phyloP scores from a whole-genome alignment of 2,888 invertebrate genomes.

The Temnothorax unifasciatus region DNA sequence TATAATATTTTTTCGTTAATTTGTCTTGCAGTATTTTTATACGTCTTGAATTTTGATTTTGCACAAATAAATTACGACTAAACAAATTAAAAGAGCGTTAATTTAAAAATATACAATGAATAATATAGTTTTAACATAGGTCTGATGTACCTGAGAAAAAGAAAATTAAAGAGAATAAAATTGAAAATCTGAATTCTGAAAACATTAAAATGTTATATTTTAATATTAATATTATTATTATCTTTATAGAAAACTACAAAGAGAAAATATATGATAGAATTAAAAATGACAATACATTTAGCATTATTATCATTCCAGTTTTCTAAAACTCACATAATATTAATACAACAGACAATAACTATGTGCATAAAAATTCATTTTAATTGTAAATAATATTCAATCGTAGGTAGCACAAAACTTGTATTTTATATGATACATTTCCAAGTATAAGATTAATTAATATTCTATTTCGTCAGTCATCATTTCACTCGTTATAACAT shows the following conservation, averaged over 20 bases:
- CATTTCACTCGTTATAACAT: not conserved
- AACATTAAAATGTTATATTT: not conserved
- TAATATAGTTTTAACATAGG: not conserved
- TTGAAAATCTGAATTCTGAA: not conserved
- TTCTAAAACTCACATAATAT: not conserved
- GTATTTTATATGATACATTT: not conserved
- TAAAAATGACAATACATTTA: not conserved
- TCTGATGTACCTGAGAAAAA: not conserved
- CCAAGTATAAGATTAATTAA: not conserved
- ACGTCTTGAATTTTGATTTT: not conserved
- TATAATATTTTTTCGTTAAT: not conserved
- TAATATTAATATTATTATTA: conserved; percentile 3
- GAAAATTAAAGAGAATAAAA: not conserved
- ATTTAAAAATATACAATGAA: not conserved
- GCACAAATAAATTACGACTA: conserved; percentile 6
- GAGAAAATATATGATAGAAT: not conserved
- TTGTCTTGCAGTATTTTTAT: conserved; percentile 3
- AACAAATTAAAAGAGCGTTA: not conserved
- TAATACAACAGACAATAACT: not conserved
- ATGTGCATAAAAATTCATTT: not conserved
- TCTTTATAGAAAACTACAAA: not conserved
- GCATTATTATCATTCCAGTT: not conserved
- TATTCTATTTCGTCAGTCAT: not conserved
- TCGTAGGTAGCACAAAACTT: not conserved
- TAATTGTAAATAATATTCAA: conserved; percentile 7